phyloP scores from a whole-genome alignment of 2,113 vertebrate species.

The Plotosus lineatus region DNA sequence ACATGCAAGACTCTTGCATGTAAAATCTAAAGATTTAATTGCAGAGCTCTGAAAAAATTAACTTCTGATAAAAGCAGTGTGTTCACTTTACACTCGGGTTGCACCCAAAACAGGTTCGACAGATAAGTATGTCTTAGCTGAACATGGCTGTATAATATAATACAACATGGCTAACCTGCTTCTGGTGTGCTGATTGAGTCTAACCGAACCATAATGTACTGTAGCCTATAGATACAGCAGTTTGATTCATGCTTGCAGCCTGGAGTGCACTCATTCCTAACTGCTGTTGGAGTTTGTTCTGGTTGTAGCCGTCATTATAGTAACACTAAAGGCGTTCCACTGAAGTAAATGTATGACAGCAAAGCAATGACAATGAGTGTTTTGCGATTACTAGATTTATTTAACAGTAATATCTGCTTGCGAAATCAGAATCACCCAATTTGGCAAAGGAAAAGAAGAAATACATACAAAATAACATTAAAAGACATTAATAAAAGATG shows the following conservation, averaged over 20 bases:
- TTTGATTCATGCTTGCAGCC: background rate
- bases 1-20: background rate
- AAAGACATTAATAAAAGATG: too few species aligned
- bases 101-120: slow-evolving; percentile 21
- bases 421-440: background rate
- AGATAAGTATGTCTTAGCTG: slow-evolving; percentile 47
- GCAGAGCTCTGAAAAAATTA: too few species aligned
- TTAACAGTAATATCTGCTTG: background rate
- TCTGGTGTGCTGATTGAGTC: background rate
- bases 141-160: slow-evolving; percentile 9
- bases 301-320: background rate
- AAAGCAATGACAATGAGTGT: background rate
- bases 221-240: background rate
- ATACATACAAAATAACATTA: too few species aligned
- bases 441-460: too few species aligned
- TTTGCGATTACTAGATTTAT: background rate
- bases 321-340: background rate
- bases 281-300: background rate
- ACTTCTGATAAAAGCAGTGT: too few species aligned
- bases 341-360: background rate
- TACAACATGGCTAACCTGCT: slow-evolving; percentile 15
- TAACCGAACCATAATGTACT: background rate
- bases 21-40: too few species aligned
- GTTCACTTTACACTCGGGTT: slow-evolving; percentile 35
- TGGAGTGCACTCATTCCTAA: background rate